Evolutionary conservation across 2,113 vertebrate genomes (phyloP).

Genomic region (Motacilla alba): DNA sequence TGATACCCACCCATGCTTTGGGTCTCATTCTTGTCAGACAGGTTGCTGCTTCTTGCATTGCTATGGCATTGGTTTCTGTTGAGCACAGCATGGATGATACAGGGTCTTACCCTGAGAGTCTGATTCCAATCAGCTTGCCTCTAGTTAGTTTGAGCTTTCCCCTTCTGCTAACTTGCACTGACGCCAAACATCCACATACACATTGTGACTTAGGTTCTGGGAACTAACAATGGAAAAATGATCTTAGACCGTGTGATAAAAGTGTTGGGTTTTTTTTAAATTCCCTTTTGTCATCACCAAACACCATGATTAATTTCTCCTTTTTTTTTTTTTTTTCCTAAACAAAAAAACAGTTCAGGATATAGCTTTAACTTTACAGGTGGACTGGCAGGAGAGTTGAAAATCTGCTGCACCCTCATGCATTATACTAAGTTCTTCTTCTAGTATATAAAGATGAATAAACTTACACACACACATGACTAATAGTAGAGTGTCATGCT

Average conservation of each 20-base stretch:
- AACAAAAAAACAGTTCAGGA: neutral
- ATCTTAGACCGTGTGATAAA: neutral
- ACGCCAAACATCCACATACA: neutral
- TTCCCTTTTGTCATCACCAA: neutral
- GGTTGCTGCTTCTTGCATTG: neutral
- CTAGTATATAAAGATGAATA: neutral
- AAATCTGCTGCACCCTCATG: neutral
- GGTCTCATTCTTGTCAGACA: neutral
- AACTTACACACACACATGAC: neutral
- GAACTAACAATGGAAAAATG: neutral
- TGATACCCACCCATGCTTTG: accelerated
- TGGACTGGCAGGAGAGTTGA: neutral
- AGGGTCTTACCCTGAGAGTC: neutral
- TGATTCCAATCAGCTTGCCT: neutral
- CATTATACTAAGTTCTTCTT: neutral
- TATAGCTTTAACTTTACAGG: neutral
- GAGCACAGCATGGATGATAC: neutral
- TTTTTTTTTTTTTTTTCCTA: neutral
- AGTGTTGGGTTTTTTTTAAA: accelerated
- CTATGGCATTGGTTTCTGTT: neutral
- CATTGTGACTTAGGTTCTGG: neutral
- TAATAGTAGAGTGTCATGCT: neutral
- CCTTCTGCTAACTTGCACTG: neutral
- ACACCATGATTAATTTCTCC: neutral
- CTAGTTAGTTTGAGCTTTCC: neutral